Evolutionary conservation across 1,140 invertebrate genomes (phyloP).

Genomic region (Ips typographus): DNA sequence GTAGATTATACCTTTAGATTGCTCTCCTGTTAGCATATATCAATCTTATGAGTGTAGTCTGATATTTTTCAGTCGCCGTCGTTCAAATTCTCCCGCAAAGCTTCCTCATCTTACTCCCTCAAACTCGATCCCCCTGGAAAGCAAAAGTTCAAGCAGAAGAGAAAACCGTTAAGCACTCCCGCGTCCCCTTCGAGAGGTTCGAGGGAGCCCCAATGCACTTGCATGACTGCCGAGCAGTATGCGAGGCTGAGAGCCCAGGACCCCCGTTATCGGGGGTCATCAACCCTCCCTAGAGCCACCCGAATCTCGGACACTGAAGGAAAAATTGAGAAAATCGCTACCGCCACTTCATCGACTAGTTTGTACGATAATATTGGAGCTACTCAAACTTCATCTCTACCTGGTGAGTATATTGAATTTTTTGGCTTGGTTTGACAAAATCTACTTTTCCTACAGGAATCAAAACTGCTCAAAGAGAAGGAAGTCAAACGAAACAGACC

Average conservation of each 20-base stretch:
- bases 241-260: constrained; percentile 80
- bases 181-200: constrained; percentile 83
- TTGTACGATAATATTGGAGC: constrained; percentile 84
- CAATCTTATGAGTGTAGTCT: constrained; percentile 39
- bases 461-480: constrained; percentile 47
- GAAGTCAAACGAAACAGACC: constrained; percentile 49
- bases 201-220: constrained; percentile 89
- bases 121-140: constrained; percentile 87
- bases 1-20: background rate
- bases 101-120: constrained; percentile 93
- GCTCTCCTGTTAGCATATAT: background rate
- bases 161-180: constrained; percentile 90
- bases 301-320: constrained; percentile 68
- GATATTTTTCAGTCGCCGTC: constrained; percentile 86
- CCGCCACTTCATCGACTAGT: constrained; percentile 81
- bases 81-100: constrained; percentile 96
- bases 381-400: constrained; percentile 59
- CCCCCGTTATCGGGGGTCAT: constrained; percentile 80
- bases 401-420: constrained; percentile 49
- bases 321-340: constrained; percentile 72
- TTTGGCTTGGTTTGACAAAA: background rate
- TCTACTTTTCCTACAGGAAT: constrained; percentile 31
- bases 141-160: constrained; percentile 79
- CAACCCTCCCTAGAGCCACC: constrained; percentile 77
- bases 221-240: constrained; percentile 93